These are phyloP conservation scores for Cherax quadricarinatus DNA, from an alignment of 1,140 invertebrate genomes.

Conservation along the genomic window DNA sequence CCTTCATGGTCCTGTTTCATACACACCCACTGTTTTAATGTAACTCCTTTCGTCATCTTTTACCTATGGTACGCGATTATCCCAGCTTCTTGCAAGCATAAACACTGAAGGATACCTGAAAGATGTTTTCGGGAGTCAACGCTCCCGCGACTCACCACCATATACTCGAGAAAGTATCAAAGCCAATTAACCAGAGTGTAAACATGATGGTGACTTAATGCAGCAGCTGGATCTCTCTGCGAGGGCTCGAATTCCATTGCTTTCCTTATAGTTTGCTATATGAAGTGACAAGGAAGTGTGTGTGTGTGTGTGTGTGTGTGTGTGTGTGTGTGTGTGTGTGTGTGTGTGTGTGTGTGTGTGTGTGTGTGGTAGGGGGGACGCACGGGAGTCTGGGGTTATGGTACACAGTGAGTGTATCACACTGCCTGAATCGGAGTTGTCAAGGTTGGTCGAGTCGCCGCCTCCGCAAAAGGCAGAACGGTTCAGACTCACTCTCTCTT, in stretches of 20 bases:
- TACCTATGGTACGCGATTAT: not conserved
- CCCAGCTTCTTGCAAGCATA: not conserved
- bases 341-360: not conserved
- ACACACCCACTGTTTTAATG: too few relatives aligned
- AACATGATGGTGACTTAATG: conserved; percentile 37
- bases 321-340: too few relatives aligned
- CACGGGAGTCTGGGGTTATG: not conserved
- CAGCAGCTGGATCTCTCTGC: conserved; percentile 16
- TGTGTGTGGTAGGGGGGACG: not conserved
- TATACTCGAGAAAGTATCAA: not conserved
- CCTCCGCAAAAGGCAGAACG: not conserved
- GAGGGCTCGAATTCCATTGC: not conserved
- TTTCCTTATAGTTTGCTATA: not conserved
- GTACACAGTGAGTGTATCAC: not conserved
- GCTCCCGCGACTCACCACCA: not conserved
- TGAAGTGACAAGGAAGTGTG: too few relatives aligned
- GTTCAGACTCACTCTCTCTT: not conserved
- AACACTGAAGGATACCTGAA: too few relatives aligned
- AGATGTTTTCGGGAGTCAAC: too few relatives aligned
- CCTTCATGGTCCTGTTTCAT: too few relatives aligned
- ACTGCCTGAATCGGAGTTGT: not conserved
- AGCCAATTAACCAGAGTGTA: conserved; percentile 30
- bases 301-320: too few relatives aligned
- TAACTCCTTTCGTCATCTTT: not conserved
- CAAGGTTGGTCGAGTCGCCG: not conserved